Base-by-base conservation (phyloP, 2,888 invertebrate species). In the Macrosoma leucophasiata region DNA sequence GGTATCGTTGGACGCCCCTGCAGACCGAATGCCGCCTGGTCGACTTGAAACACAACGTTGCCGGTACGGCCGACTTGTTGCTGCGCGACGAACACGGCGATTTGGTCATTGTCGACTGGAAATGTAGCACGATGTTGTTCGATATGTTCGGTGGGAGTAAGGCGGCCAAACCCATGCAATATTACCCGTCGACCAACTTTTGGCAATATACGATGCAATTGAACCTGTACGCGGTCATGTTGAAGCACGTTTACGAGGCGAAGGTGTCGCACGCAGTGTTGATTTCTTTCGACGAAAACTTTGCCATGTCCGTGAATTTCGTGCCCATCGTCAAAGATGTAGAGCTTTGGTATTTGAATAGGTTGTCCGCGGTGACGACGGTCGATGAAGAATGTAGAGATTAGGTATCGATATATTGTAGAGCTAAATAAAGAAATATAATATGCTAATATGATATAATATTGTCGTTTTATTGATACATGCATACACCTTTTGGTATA, bases 1-100 rank as follows among this genome's bases (percentile, higher is more conserved):
- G 11, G 22, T 23, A 23, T 23, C 23, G 13, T 23, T 23, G 23
- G 23, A 23, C 23, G 13, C 23, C 23, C 11, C 24, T 13, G 7
- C 24, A 24, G 24, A 24, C 13, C 24, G 24, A 24, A 24, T 13
- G 24, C 24, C 13, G 24, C 13, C 24, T 24, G 24, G 24, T 24
- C 24, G 13, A 13, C 24, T 12, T 24, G 8, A 24, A 24, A 24
- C 13, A 24, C 13, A 13, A 13, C 24, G 9, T 24, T 24, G 24
- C 24, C 24, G 24, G 13, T 24, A 24, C 13, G 1, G 24, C 12
- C n/a, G 13, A 24, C 24, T 24, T 24, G 24, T 13, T 24, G 24
- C 24, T 24, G 12, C 24, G 24, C 11, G 13, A 24, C 12, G 24
- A 24, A 13, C 13, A 9, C 24, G 13, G 24, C 13, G 8, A 24